Conservation (phyloP, 2,797 vertebrate species). For the Helicolenus hilgendorfi region DNA sequence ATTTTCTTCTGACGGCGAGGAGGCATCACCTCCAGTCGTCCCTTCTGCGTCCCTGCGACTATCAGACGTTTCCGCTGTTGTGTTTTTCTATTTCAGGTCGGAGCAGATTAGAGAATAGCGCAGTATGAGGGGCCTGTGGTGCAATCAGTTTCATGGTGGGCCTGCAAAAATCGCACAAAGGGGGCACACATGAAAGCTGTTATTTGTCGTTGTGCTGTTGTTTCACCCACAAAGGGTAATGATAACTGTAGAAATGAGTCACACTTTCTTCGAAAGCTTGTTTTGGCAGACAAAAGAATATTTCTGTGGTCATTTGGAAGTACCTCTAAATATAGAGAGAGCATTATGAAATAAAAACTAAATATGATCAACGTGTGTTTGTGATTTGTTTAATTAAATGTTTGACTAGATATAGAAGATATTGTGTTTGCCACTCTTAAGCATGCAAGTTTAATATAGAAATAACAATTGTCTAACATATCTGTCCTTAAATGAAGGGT, state of each 20-base stretch:
- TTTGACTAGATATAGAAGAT: background rate
- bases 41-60: slow-evolving; percentile 11
- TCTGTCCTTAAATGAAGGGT: background rate
- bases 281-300: background rate
- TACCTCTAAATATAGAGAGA: background rate
- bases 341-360: background rate
- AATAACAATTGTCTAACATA: background rate
- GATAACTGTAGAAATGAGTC: slow-evolving; percentile 46
- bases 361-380: background rate
- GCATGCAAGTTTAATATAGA: background rate
- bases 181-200: slow-evolving; percentile 46
- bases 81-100: slow-evolving; percentile 59
- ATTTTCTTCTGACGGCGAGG: slow-evolving; percentile 3
- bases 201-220: slow-evolving; percentile 14
- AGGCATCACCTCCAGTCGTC: slow-evolving; percentile 27
- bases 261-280: background rate
- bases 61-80: slow-evolving; percentile 30
- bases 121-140: slow-evolving; percentile 42
- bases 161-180: slow-evolving; percentile 40
- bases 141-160: slow-evolving; percentile 65
- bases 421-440: background rate
- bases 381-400: background rate
- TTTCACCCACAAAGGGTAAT: slow-evolving; percentile 46
- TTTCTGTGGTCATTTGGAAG: background rate
- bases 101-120: slow-evolving; percentile 57